Base-by-base conservation (phyloP, 2,797 vertebrate species). In the Ceryle rudis region DNA sequence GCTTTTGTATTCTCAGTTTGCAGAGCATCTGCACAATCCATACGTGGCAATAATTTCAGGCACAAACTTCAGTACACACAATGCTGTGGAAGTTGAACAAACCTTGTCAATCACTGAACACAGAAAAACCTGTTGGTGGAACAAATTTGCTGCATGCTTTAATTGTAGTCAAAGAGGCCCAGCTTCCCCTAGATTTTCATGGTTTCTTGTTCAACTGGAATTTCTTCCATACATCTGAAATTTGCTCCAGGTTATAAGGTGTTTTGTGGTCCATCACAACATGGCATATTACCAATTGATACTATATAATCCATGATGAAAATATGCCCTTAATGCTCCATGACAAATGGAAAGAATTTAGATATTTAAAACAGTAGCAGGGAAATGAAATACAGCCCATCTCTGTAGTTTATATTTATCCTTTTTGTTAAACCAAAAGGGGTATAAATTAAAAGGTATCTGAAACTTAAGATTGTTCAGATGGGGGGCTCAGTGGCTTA, bases 141-240 rank as follows among this genome's bases (percentile, higher is more conserved):
- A 95, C 90, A 82, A 94, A 94, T 96, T 81, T 75, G 28, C 70
- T 90, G 77, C 77, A 93, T 93, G 91, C 93, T 95, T 91, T 90
- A 94, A 95, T 91, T 91, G 81, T 28, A 93, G 88, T 41, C 74
- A 96, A 85, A 93, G 86, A 93, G 81, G 71, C 61, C 86, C 52
- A 39, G 47, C 44, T 97, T 95, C 44, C 81, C 78, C 44, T 46
- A 37, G 81, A 90, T 86, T 97, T 95, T 90, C 90, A 96, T 51
- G 93, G 86, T 93, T 90, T 74, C 22, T 78, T 60, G 4, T 94
- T 90, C 60, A 71, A 62, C 72, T 31, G 71, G 65, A 78, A 75
- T 89, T 83, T 90, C 80, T 83, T 72, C 79, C 79, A 83, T 51
- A 67, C 65, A 54, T 92, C 49, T 82, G 71, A 86, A 92, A 84